Evolutionary conservation across 1,140 invertebrate species (phyloP).

Genomic region (Pentalonia nigronervosa): DNA sequence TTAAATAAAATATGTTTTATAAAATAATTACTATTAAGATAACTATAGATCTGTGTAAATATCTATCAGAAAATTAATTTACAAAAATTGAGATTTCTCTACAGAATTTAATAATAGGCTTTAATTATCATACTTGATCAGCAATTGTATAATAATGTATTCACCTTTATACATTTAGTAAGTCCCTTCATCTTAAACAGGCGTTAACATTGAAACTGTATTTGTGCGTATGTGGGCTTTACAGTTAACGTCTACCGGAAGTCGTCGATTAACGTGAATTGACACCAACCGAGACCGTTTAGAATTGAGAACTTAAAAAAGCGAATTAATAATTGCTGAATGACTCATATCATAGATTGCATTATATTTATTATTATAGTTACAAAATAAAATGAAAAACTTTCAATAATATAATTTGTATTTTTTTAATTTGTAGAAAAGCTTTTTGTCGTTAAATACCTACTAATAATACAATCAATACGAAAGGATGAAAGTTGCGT

Average conservation of each 20-base stretch:
- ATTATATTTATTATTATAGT: conserved; percentile 3
- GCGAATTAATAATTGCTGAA: background rate
- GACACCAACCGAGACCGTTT: conserved; percentile 17
- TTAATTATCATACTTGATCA: background rate
- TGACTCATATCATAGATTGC: background rate
- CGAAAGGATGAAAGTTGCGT: background rate
- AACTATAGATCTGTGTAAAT: background rate
- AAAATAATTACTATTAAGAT: background rate
- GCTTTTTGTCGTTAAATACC: background rate
- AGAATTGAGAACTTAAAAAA: conserved; percentile 37
- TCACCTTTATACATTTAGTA: background rate
- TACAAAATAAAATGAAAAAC: background rate
- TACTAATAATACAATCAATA: background rate
- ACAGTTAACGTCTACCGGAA: conserved; percentile 45
- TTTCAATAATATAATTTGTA: background rate
- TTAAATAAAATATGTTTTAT: background rate
- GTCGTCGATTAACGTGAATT: conserved; percentile 44
- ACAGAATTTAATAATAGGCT: background rate
- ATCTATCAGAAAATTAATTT: background rate
- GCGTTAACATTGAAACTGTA: background rate
- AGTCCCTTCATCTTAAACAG: background rate
- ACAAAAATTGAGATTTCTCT: background rate
- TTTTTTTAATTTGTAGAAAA: background rate
- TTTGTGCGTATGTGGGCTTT: background rate
- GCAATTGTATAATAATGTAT: background rate